phyloP scores from a whole-genome alignment of 2,797 vertebrate species.

The Gastrophryne carolinensis region DNA sequence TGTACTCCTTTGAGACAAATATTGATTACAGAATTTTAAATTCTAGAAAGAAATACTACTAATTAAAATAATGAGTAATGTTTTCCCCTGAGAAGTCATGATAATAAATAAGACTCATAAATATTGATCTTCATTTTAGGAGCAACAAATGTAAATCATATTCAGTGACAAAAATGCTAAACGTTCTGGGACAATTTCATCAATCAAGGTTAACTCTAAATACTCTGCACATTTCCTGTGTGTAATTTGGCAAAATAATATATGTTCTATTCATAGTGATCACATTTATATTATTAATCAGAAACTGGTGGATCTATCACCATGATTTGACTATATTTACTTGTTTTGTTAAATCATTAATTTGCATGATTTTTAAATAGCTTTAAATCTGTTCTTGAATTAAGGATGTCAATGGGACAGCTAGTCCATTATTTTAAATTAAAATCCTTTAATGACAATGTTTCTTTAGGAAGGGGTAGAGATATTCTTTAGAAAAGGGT shows the following conservation, averaged over 20 bases:
- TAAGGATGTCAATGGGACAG: too few relatives aligned
- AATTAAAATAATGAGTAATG: conserved; percentile 51
- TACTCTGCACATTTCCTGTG: conserved; percentile 22
- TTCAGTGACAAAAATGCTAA: conserved; percentile 46
- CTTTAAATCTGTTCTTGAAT: too few relatives aligned
- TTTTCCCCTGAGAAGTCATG: conserved; percentile 39
- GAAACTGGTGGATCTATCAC: background rate
- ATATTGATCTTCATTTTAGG: conserved; percentile 48
- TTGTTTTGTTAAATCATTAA: background rate
- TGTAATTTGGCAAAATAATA: background rate
- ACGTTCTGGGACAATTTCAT: conserved; percentile 36
- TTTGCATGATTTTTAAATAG: too few relatives aligned
- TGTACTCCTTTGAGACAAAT: conserved; percentile 31
- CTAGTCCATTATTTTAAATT: too few relatives aligned
- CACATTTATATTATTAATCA: background rate
- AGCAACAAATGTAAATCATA: conserved; percentile 50
- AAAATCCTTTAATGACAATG: too few relatives aligned
- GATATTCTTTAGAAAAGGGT: too few relatives aligned
- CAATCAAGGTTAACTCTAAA: conserved; percentile 40
- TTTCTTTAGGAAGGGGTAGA: too few relatives aligned
- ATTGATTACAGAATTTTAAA: conserved; percentile 40
- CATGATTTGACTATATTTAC: background rate
- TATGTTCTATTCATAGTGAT: background rate
- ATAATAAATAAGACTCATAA: conserved; percentile 48
- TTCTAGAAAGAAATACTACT: conserved; percentile 46